Evolutionary conservation across 2,113 vertebrate genomes (phyloP), one percentile per base, ranked within the genome.

Genomic region (Todiramphus chloris): DNA sequence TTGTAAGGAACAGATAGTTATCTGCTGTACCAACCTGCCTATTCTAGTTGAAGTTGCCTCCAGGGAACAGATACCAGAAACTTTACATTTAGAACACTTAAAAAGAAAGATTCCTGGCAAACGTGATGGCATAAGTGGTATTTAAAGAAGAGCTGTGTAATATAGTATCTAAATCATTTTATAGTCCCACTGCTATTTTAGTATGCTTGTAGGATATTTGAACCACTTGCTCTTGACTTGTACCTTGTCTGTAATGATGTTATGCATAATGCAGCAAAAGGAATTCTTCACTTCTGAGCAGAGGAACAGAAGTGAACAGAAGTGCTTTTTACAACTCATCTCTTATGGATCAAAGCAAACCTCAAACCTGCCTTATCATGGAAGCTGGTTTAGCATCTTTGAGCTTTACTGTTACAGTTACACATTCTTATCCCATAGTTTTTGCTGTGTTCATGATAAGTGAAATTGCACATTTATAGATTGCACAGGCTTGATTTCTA

Each of bases 241-340:
- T 96, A 96, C 87, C 95, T 97, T 97, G 96, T 97, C 95, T 96
- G 92, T 97, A 97, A 97, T 91, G 97, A 97, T 98, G 97, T 97
- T 97, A 97, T 97, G 94, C 97, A 98, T 98, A 97, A 98, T 97
- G 97, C 96, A 98, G 96, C 90, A 97, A 97, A 97, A 97, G 87
- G 87, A 97, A 97, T 97, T 95, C 96, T 96, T 97, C 93, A 90
- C 96, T 97, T 90, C 91, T 88, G 91, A 97, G 91, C 80, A 95
- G 84, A 10, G 11, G 93, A 97, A 67, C 89, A 91, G 89, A 94
- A 92, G 50, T 64, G 96, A 97, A 73, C 90, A 93, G 90, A 96
- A 94, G 64, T 80, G 41, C 66, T 93, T 96, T 97, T 93, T 95
- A 94, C 41, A 87, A 62, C 79, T 97, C 77, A 67, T 95, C 96